These are phyloP conservation scores for Acronicta psi DNA, from an alignment of 2,888 invertebrate species.

Conservation along the genomic window DNA sequence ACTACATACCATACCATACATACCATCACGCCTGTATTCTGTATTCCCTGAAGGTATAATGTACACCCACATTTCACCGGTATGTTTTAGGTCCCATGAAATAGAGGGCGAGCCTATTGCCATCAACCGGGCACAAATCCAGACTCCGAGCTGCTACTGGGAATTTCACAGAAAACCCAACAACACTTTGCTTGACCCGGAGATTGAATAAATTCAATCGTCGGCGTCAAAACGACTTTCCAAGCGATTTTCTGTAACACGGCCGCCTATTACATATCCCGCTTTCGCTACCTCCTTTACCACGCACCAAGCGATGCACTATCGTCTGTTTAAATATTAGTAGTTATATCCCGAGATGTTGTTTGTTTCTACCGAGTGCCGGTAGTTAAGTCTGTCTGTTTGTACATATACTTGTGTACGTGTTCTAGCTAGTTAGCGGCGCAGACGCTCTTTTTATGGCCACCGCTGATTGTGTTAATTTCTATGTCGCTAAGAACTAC, in stretches of 20 bases:
- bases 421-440: constrained; percentile 55
- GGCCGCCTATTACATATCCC: not conserved
- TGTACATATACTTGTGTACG: constrained; percentile 67
- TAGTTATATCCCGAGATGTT: constrained; percentile 71
- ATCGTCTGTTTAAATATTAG: constrained; percentile 75
- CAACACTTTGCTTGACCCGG: too few relatives aligned
- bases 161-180: too few relatives aligned
- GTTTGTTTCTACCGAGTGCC: constrained; percentile 71
- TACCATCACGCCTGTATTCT: too few relatives aligned
- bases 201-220: not conserved
- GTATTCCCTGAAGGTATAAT: too few relatives aligned
- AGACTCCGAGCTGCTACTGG: too few relatives aligned
- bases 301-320: constrained; percentile 40
- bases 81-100: too few relatives aligned
- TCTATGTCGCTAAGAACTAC: constrained; percentile 33
- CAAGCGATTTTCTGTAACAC: not conserved
- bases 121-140: too few relatives aligned
- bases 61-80: too few relatives aligned
- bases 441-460: constrained; percentile 43
- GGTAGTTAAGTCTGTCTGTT: constrained; percentile 65
- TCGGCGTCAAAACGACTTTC: not conserved
- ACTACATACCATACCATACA: too few relatives aligned
- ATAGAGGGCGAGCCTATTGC: too few relatives aligned
- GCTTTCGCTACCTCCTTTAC: constrained; percentile 35
- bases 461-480: constrained; percentile 48